Base-by-base conservation (phyloP, 2,888 invertebrate species). In the Cephus nigrinus region DNA sequence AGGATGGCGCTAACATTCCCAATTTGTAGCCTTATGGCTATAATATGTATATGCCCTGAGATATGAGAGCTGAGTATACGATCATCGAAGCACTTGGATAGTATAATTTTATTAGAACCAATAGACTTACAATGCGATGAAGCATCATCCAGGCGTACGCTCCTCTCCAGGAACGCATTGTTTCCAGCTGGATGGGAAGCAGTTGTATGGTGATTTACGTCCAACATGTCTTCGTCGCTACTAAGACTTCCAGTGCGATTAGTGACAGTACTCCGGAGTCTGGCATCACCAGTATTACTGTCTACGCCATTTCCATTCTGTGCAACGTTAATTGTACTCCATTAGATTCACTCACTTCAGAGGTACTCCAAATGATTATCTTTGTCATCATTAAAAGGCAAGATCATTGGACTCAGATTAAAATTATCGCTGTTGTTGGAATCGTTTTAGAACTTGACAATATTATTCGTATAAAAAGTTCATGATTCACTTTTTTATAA, bases 211-310 rank as follows among this genome's bases (percentile, higher is more conserved):
- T 77, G 78, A 82, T 89, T 90, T 73, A 84, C 87, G 81, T 91
- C 91, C 83, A 89, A 82, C 90, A 91, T 91, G 80, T 91, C 90
- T 85, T 91, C 91, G 88, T 91, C 91, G 81, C 90, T 91, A 81
- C 88, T 91, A 80, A 89, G 76, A 87, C 86, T 89, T 80, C 84
- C 87, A 75, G 87, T 88, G 35, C 88, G 88, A 85, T 82, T 87
- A 78, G 84, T 75, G 80, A 81, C 81, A 82, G 87, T 85, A 76
- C 82, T 88, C 79, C 87, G 85, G 77, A 87, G 83, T 80, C 88
- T 86, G 76, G 86, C 89, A 87, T 91, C 90, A 81, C 90, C 90
- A 82, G 87, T 78, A 79, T 82, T 85, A 77, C 82, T 85, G 82
- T 90, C 90, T 83, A 87, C 84, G 77, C 88, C 89, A 87, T 90